Evolutionary conservation across 1,140 invertebrate species (phyloP).

Genomic region (Drosophila nigrodunni): DNA sequence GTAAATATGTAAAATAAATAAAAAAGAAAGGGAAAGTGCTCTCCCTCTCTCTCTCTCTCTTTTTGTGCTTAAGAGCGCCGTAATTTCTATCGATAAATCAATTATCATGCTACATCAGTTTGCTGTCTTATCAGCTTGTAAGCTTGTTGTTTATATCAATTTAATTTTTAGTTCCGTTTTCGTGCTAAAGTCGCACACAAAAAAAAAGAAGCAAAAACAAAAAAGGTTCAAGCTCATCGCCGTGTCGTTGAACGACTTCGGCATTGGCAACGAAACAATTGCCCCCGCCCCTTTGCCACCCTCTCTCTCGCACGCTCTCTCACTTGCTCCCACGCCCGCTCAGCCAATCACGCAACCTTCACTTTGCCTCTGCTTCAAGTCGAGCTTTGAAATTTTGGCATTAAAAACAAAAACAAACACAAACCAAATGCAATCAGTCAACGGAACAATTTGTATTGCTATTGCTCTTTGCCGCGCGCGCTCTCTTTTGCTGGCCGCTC

Average conservation of each 20-base stretch:
- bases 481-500: conserved; percentile 1
- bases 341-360: no score
- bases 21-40: no score
- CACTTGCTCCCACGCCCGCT: not conserved
- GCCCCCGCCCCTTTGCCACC: not conserved
- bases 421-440: conserved; percentile 67
- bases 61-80: not conserved
- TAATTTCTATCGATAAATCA: not conserved
- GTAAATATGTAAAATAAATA: no score
- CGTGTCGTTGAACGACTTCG: conserved; percentile 65
- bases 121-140: not conserved
- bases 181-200: no score
- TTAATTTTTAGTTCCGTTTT: no score
- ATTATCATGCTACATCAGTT: not conserved
- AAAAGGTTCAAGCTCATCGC: conserved; percentile 50
- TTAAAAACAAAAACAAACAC: conserved; percentile 23
- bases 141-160: not conserved
- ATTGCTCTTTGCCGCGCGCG: not conserved
- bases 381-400: conserved; percentile 42
- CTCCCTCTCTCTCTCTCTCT: not conserved
- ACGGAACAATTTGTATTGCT: conserved; percentile 62
- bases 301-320: not conserved
- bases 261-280: conserved; percentile 54
- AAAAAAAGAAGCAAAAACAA: no score
- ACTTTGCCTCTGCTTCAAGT: not conserved